Conservation (phyloP, 2,113 vertebrate genomes). For the Peucedramus taeniatus region DNA sequence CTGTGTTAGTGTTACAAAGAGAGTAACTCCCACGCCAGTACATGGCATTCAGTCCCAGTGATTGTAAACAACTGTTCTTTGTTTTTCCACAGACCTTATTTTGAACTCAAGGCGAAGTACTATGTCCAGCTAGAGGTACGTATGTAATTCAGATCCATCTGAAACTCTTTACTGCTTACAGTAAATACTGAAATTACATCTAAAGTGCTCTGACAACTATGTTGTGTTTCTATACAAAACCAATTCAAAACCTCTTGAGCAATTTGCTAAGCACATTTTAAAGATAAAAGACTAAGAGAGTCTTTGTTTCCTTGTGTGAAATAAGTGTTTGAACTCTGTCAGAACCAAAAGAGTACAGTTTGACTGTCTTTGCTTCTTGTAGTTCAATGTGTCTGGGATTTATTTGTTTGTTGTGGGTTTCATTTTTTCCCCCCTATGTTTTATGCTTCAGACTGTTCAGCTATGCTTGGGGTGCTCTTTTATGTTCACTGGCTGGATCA, state of each 20-base stretch:
- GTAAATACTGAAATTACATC: neutral
- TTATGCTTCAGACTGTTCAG: neutral
- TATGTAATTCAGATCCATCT: neutral
- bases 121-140: constrained; percentile 94
- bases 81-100: constrained; percentile 85
- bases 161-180: neutral
- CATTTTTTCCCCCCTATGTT: neutral
- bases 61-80: neutral
- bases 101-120: constrained; percentile 95
- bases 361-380: neutral
- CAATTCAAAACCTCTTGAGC: neutral
- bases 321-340: neutral
- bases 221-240: neutral
- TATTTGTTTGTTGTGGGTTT: neutral
- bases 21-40: neutral
- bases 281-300: neutral
- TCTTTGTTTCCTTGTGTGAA: neutral
- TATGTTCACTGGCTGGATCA: neutral
- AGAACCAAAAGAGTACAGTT: neutral
- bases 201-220: neutral
- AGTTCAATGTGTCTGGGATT: neutral
- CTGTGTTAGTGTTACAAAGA: neutral
- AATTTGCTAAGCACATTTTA: neutral
- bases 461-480: neutral
- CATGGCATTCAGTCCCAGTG: neutral